Conservation (phyloP, 1,140 invertebrate genomes). For the Leptoteleia sp. region DNA sequence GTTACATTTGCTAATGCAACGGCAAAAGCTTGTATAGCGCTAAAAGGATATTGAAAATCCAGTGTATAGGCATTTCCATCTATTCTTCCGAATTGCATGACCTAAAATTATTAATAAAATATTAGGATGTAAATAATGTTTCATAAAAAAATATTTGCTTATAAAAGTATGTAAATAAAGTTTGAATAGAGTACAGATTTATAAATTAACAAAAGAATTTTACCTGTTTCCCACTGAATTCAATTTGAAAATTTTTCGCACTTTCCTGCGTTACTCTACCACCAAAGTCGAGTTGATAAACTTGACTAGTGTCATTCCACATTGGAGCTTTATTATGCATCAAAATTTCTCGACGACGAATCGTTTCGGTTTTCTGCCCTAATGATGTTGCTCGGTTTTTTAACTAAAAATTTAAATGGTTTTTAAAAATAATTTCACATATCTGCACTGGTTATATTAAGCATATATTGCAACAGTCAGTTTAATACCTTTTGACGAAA, state of each 20-base stretch:
- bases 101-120: too few species aligned
- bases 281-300: constrained; percentile 99
- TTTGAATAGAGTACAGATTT: too few species aligned
- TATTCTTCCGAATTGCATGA: constrained; percentile 99
- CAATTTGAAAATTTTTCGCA: constrained; percentile 99
- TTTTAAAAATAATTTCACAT: too few species aligned
- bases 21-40: constrained; percentile 98
- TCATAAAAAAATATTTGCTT: too few species aligned
- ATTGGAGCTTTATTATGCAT: constrained; percentile 99
- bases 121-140: too few species aligned
- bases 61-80: constrained; percentile 99
- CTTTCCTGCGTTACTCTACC: constrained; percentile 99
- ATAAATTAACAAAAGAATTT: too few species aligned
- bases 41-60: constrained; percentile 99
- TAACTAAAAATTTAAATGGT: too few species aligned
- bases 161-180: too few species aligned
- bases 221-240: constrained; percentile 98
- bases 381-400: constrained; percentile 83
- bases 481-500: constrained; percentile 92
- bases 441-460: too few species aligned
- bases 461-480: too few species aligned
- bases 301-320: constrained; percentile 99
- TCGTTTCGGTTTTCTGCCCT: constrained; percentile 80
- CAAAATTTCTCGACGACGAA: constrained; percentile 89
- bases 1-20: constrained; percentile 99